Conservation (phyloP, 2,888 invertebrate genomes). For the Branchellion lobata region DNA sequence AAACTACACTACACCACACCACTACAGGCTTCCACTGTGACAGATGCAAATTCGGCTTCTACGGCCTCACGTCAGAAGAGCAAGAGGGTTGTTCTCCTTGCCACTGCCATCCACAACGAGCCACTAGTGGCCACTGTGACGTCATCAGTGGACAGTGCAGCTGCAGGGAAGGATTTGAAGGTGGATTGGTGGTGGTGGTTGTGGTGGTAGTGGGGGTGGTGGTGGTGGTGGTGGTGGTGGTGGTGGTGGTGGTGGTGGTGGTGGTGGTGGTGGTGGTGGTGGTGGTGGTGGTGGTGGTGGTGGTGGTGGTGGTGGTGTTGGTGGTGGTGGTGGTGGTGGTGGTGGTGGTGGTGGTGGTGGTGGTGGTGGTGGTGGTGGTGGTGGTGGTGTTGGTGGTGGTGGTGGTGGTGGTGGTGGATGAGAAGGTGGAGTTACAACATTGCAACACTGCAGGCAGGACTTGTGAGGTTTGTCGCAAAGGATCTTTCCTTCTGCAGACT, state of each 20-base stretch:
- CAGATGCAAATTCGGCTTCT: conserved; percentile 57
- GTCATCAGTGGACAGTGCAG: conserved; percentile 58
- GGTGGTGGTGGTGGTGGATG: conserved; percentile 56
- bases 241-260: no score
- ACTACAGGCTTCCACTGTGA: conserved; percentile 54
- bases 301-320: background rate
- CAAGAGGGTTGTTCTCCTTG: conserved; percentile 58
- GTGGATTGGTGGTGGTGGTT: no score
- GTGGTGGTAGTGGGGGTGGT: no score
- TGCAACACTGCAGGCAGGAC: background rate
- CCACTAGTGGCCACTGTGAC: conserved; percentile 55
- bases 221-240: background rate
- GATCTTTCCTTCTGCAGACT: background rate
- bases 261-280: no score
- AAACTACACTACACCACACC: background rate
- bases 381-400: conserved; percentile 58
- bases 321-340: no score
- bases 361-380: conserved; percentile 53
- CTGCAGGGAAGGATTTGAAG: conserved; percentile 55
- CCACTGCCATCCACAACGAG: conserved; percentile 55
- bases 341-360: background rate
- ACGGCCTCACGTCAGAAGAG: conserved; percentile 55
- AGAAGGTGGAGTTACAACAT: conserved; percentile 52
- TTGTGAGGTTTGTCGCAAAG: background rate
- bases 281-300: background rate